Base-by-base conservation (phyloP, 2,113 vertebrate genomes). In the Sarotherodon lohbergeri region DNA sequence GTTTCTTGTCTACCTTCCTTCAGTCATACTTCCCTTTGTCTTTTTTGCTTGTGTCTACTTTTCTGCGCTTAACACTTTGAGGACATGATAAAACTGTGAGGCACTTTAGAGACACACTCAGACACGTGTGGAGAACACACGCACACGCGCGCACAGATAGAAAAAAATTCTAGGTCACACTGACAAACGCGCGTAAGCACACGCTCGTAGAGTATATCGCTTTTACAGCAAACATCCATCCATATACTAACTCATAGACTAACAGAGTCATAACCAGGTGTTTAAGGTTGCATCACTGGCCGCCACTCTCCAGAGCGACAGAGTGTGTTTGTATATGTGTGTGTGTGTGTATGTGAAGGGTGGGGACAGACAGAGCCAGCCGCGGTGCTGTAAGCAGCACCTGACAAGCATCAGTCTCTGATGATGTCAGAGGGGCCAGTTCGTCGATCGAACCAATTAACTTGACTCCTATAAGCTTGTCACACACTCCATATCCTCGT, bases 31-130 rank as follows among this genome's bases (percentile, higher is more conserved):
- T 88, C 82, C 12, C 78, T 34, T 80, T 54, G n/a, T 80, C 48
- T 83, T 84, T 88, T 91, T 92, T 80, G 95, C 95, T 96, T 92
- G 88, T 93, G 87, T 95, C 93, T 96, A 95, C 95, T 95, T 95
- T 96, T 95, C 96, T 94, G 90, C 96, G 96, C 95, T 95, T 97
- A 95, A 95, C 95, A 95, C 89, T 97, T 97, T 98, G 97, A 98
- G 97, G 98, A 98, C 97, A 97, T 97, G 97, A 98, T 97, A 98
- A 93, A 94, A 98, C 98, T 98, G 98, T 98, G 98, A 99, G 99
- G 99, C 99, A 99, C 99, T 99, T 99, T 98, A 98, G 98, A 99
- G 98, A 99, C 98, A 97, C 97, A 97, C 97, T 97, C 96, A 92
- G 90, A 95, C 91, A 91, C 52, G 89, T 90, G 92, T 90, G 91